Conservation (phyloP, 2,797 vertebrate species). For the Poeciliopsis paucimaculata region DNA sequence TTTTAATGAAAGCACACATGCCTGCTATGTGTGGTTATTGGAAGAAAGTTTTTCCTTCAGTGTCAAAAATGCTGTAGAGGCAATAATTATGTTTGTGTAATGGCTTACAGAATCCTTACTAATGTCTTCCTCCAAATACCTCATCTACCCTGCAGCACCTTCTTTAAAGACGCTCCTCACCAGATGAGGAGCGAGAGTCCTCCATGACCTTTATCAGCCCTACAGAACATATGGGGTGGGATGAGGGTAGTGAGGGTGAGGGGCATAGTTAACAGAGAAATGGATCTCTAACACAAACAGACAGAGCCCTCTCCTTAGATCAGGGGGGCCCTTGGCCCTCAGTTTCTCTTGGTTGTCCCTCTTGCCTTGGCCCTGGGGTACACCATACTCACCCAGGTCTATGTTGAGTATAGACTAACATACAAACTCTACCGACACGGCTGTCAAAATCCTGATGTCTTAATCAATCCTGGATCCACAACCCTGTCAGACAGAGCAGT, state of each 20-base stretch:
- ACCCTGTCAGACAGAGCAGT: constrained; percentile 79
- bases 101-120: constrained; percentile 24
- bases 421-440: constrained; percentile 47
- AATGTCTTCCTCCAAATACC: constrained; percentile 29
- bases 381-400: constrained; percentile 53
- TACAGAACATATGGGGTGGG: constrained; percentile 6
- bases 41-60: constrained; percentile 1
- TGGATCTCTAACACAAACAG: constrained; percentile 76
- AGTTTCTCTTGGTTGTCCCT: constrained; percentile 75
- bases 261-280: constrained; percentile 57
- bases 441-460: constrained; percentile 93
- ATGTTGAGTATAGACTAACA: constrained; percentile 32
- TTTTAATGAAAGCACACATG: constrained; percentile 10
- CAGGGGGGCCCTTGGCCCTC: constrained; percentile 43
- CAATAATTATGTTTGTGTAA: constrained; percentile 33
- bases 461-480: constrained; percentile 91
- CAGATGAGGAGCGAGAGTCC: constrained; percentile 78
- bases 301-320: constrained; percentile 61
- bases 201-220: constrained; percentile 45
- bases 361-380: constrained; percentile 68
- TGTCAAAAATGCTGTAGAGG: neutral
- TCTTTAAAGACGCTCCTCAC: constrained; percentile 47
- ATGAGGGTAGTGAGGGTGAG: neutral
- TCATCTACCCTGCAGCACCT: constrained; percentile 37
- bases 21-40: neutral